Base-by-base conservation (phyloP, 2,888 invertebrate genomes). In the Polietes domitor region DNA sequence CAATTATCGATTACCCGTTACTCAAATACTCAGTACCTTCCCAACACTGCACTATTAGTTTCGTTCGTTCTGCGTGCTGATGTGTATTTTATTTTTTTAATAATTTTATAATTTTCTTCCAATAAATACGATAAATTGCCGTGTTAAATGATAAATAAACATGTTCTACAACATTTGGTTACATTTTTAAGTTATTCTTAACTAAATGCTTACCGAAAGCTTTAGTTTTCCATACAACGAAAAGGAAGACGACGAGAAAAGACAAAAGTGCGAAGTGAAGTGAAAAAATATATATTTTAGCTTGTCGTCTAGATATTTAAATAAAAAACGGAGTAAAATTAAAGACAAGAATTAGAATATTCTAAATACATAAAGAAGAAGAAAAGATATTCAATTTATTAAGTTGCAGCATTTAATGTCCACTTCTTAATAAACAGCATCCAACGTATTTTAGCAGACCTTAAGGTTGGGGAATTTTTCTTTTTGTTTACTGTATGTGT, bases 81-180 rank as follows among this genome's bases (percentile, higher is more conserved):
- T 86, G 85, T 86, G 86, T 86, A 82, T 85, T 63, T 72, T 50
- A 55, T 10, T 83, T 76, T 83, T 83, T 72, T 47, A 24, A 68
- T 43, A 43, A 68, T 82, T 85, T 82, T 85, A 78, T 85, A 72
- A 79, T 81, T 82, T 37, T 9, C 37, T 12, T 7, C 37, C 37
- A 37, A 61, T 77, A 63, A 82, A 76, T 73, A 61, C 61, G 55
- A 26, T 26, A 78, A 80, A 71, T 55, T 77, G 68, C 55, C 73
- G 85, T 75, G 50, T 43, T 26, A 41, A 10, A 5, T 21, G 32
- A 63, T 24, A 26, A 28, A n/a, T 58, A 74, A 24, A 53, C 19
- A 53, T 41, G 21, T 53, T 53, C 12, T 12, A 55, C 50, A 72
- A 55, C 12, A 28, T 21, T 41, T 37, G 4, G 4, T 41, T 65